phyloP scores from a whole-genome alignment of 1,140 invertebrate genomes.

The Penaeus vannamei region DNA sequence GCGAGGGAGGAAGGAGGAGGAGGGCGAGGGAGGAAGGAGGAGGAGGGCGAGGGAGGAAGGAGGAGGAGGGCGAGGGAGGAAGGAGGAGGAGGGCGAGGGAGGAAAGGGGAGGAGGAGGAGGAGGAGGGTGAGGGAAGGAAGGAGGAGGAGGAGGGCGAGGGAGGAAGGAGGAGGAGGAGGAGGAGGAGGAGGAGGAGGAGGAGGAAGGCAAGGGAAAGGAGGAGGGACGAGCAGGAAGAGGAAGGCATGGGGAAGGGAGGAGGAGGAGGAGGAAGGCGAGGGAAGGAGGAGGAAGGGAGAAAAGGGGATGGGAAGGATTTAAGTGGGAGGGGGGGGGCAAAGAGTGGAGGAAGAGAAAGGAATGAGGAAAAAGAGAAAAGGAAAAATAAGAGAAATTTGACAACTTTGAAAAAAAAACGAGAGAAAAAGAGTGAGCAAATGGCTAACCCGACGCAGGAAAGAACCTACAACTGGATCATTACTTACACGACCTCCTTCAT shows the following conservation, averaged over 20 bases:
- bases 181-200: background rate
- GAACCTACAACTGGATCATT: no score
- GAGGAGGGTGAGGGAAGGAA: background rate
- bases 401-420: no score
- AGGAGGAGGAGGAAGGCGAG: background rate
- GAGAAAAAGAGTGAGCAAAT: no score
- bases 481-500: slow-evolving; percentile 70
- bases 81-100: background rate
- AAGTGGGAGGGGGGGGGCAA: background rate
- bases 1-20: background rate
- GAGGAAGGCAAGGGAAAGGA: background rate
- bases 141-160: background rate
- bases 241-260: background rate
- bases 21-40: background rate
- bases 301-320: background rate
- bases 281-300: background rate
- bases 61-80: background rate
- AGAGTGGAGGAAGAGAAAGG: background rate
- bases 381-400: no score
- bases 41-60: background rate
- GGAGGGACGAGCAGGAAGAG: background rate
- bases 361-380: background rate
- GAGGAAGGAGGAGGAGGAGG: background rate
- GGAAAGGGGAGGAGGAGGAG: background rate
- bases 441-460: no score